phyloP scores from a whole-genome alignment of 2,797 vertebrate species.

The Trachops cirrhosus region DNA sequence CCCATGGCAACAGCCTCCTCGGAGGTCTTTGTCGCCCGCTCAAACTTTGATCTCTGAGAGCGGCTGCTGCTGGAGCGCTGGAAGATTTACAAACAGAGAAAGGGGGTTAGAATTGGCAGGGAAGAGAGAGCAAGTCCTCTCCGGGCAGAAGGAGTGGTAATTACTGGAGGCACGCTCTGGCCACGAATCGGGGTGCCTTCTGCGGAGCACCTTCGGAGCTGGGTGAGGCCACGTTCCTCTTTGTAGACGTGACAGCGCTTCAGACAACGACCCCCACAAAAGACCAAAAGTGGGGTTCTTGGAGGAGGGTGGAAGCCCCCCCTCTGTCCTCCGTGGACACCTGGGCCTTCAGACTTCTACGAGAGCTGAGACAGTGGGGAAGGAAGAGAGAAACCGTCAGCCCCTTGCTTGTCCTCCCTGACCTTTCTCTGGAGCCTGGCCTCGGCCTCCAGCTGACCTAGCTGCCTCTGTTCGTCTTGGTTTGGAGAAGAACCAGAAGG shows the following conservation, averaged over 20 bases:
- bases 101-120: conserved; percentile 32
- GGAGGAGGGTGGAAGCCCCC: not conserved
- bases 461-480: not conserved
- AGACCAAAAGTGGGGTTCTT: not conserved
- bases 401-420: no score
- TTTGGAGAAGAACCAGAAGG: not conserved
- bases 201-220: conserved; percentile 54
- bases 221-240: not conserved
- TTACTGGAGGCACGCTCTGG: conserved; percentile 64
- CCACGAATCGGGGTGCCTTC: conserved; percentile 67
- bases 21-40: conserved; percentile 85
- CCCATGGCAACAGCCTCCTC: conserved; percentile 87
- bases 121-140: conserved; percentile 79
- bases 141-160: conserved; percentile 56
- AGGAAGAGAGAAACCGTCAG: not conserved
- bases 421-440: not conserved
- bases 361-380: not conserved
- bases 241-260: not conserved
- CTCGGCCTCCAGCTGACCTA: not conserved
- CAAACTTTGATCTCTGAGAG: conserved; percentile 86
- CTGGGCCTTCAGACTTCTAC: not conserved
- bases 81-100: conserved; percentile 75
- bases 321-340: not conserved
- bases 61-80: conserved; percentile 74
- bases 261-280: not conserved